Base-by-base conservation (phyloP, 2,888 invertebrate species). In the Polydrusus pterygomalis region DNA sequence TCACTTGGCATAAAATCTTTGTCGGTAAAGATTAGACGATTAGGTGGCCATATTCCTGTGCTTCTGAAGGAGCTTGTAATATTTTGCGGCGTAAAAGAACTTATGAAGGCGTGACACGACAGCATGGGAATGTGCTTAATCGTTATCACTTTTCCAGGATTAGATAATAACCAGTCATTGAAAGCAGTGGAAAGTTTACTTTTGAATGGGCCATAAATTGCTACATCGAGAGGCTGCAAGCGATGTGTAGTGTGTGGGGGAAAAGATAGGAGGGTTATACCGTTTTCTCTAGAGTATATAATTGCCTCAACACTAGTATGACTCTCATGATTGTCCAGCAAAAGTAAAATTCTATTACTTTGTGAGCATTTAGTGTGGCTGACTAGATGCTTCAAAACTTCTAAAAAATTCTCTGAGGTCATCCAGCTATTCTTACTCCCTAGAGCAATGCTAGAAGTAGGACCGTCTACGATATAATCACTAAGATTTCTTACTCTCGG, bases 201-300 rank as follows among this genome's bases (percentile, higher is more conserved):
- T 71, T 85, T 85, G 64, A 85, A 82, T 11, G 84, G 82, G 7
- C 82, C 81, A 79, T 79, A 83, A 1, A 86, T 81, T 20, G 79
- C 69, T 8, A 78, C 74, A 74, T 82, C 83, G 20, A 85, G 70
- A 15, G 85, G 85, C 77, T 86, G 85, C n/a, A 85, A 67, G 60
- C 80, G 80, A 77, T 86, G 85, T 34, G 80, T 79, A 70, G 81
- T 82, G 67, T 86, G 84, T 9, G 84, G 85, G 17, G 85, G 84
- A 70, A 87, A 83, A 6, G 84, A 82, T 25, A 86, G 70, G 62
- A 84, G 62, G 30, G 82, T 74, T 49, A 87, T 81, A 7, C 85
- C 84, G 79, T 84, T 81, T 67, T 82, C 82, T 77, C 81, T 82
- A 34, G 81, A 80, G 81, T 80, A 79, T 69, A 81, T 45, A 20